These are phyloP conservation scores for Selenia dentaria DNA, from an alignment of 2,888 invertebrate genomes.

Conservation along the genomic window DNA sequence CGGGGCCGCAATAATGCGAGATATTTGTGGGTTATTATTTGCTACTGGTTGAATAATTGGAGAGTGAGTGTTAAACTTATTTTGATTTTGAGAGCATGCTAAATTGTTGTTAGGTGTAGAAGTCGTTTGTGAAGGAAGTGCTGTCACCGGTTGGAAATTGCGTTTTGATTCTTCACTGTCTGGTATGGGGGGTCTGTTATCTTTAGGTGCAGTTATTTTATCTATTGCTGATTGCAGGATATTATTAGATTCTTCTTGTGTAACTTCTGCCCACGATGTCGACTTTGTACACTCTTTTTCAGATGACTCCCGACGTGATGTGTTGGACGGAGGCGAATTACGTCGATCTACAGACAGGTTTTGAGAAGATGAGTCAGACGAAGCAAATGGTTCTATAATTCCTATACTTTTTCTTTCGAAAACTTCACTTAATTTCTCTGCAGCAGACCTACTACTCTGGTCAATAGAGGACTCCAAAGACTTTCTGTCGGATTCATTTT, in stretches of 20 bases:
- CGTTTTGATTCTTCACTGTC: constrained; percentile 32
- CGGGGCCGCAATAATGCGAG: constrained; percentile 43
- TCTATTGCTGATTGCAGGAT: constrained; percentile 48
- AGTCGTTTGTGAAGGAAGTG: constrained; percentile 30
- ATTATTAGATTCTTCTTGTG: constrained; percentile 65
- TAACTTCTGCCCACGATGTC: constrained; percentile 77
- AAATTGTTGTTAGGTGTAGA: constrained; percentile 30
- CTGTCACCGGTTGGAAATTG: constrained; percentile 29
- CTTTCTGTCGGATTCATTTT: constrained; percentile 78
- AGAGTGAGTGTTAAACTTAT: constrained; percentile 47
- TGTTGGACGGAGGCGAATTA: constrained; percentile 66
- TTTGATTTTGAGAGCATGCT: constrained; percentile 43
- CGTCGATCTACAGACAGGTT: constrained; percentile 76
- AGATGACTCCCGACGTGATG: constrained; percentile 71
- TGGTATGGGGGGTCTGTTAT: constrained; percentile 35
- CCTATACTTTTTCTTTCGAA: constrained; percentile 79
- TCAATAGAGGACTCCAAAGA: constrained; percentile 61
- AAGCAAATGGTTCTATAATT: constrained; percentile 60
- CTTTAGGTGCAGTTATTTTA: constrained; percentile 48
- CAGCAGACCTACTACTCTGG: constrained; percentile 69
- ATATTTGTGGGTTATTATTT: constrained; percentile 46
- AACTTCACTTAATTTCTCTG: constrained; percentile 77
- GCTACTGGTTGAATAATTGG: constrained; percentile 43
- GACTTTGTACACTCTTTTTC: constrained; percentile 58
- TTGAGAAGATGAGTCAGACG: constrained; percentile 58